A percentile compares a stretch with the other conserved stretches of the same genome.
phyloP scores from a whole-genome alignment of 2,888 invertebrate genomes.

The Tigriopus californicus region DNA sequence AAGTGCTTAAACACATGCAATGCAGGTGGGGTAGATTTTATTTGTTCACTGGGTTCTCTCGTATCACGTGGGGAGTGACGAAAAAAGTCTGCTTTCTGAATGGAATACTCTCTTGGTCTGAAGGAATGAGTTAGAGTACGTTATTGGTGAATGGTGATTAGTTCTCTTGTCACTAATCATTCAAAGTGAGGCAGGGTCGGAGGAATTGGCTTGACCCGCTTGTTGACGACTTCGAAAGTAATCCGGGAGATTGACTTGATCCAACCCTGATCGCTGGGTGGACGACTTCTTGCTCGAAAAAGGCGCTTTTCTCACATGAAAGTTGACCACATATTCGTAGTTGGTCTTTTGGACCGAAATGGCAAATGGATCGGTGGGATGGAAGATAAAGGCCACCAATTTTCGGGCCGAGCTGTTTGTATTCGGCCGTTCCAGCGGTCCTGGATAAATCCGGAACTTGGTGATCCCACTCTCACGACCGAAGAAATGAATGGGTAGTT shows the following conservation, averaged over 20 bases:
- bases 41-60: too few relatives aligned
- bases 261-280: not conserved
- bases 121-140: too few relatives aligned
- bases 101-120: too few relatives aligned
- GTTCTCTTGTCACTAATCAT: too few relatives aligned
- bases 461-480: conserved; percentile 56
- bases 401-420: conserved; percentile 43
- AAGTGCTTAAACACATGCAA: too few relatives aligned
- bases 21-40: too few relatives aligned
- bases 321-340: conserved; percentile 81
- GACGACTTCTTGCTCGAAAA: not conserved
- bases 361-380: conserved; percentile 86
- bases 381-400: conserved; percentile 84
- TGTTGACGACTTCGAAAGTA: too few relatives aligned
- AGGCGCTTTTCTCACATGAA: conserved; percentile 45
- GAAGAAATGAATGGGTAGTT: conserved; percentile 79
- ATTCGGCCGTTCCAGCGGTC: conserved; percentile 39
- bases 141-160: too few relatives aligned
- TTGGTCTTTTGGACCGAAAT: conserved; percentile 85
- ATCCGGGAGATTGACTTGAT: not conserved
- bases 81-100: too few relatives aligned
- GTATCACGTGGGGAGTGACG: not conserved
- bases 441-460: conserved; percentile 55
- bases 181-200: too few relatives aligned
- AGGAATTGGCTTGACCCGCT: too few relatives aligned